Conservation (phyloP, 1,140 invertebrate species). For the Magallana ariakensis region DNA sequence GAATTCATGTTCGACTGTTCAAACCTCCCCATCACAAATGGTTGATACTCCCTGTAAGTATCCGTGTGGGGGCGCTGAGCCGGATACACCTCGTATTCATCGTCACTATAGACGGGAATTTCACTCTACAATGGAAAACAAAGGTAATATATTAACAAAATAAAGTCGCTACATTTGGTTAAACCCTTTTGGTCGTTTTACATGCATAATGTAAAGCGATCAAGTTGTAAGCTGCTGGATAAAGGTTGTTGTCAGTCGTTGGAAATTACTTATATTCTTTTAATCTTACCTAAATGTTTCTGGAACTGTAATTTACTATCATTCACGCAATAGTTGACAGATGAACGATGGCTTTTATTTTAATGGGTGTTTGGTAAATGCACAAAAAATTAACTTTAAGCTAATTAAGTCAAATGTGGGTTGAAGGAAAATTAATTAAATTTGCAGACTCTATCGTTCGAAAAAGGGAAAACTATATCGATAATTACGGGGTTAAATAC, state of each 20-base stretch:
- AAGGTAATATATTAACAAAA: not conserved
- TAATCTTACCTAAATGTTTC: not conserved
- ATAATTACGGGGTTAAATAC: no score
- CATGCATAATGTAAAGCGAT: conserved; percentile 5
- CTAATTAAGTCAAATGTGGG: no score
- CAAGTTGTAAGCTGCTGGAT: not conserved
- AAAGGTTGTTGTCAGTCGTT: not conserved
- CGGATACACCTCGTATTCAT: conserved; percentile 53
- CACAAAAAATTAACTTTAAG: no score
- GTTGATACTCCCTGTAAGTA: conserved; percentile 46
- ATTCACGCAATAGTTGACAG: not conserved
- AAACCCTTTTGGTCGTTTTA: no score
- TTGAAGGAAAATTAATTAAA: no score
- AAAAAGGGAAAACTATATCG: no score
- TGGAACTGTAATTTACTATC: not conserved
- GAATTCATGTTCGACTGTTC: conserved; percentile 40
- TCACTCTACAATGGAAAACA: conserved; percentile 61
- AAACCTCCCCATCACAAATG: conserved; percentile 26
- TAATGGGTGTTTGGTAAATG: no score
- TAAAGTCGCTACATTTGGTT: not conserved
- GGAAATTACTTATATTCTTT: conserved; percentile 3
- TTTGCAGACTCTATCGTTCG: no score
- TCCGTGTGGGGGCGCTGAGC: conserved; percentile 57
- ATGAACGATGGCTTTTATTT: not conserved
- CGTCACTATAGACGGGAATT: conserved; percentile 57